Base-by-base conservation (phyloP, 2,888 invertebrate genomes). In the Liopterus haemorrhoidalis region DNA sequence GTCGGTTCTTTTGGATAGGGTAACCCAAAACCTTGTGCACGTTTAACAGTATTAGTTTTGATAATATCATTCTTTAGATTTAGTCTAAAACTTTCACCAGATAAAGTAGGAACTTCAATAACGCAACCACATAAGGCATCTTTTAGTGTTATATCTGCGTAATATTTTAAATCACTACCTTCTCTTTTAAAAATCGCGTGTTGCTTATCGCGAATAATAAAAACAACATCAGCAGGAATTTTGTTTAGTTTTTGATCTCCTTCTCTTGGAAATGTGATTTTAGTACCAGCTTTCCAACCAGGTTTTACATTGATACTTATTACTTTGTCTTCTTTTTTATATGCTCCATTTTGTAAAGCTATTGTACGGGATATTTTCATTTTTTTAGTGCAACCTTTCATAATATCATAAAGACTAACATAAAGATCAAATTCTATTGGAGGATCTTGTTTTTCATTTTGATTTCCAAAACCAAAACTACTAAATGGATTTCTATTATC, bases 261-360 rank as follows among this genome's bases (percentile, higher is more conserved):
- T 67, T 95, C 95, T 59, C 85, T 84, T 56, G 91, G 89, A 73
- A 95, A 96, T 24, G 95, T 95, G 48, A 96, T 92, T 70, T 92
- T 94, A 0, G 95, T 96, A 9, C 95, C 95, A 0, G 93, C 85
- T 66, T 95, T 95, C 95, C 95, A 95, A 3, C 95, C 95, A 0
- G 93, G 92, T 65, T 93, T 94, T 0, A 96, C 85, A 46, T 88
- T 85, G 49, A 95, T 88, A 8, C 87, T 88, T 18, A 91, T 68
- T 18, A 94, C 85, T 70, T 95, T 96, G 59, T 95, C 94, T 65
- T 95, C 94, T 55, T 82, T 84, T 54, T 78, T 79, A 0, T 81
- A 73, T 0, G 79, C 75, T 3, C 91, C 90, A 61, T 93, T 91
- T 0, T 82, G 72, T 49, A 81, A 80, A 21, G 85, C 69, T 1